phyloP scores from a whole-genome alignment of 1,140 invertebrate genomes.

The Drosophila lacteicornis region DNA sequence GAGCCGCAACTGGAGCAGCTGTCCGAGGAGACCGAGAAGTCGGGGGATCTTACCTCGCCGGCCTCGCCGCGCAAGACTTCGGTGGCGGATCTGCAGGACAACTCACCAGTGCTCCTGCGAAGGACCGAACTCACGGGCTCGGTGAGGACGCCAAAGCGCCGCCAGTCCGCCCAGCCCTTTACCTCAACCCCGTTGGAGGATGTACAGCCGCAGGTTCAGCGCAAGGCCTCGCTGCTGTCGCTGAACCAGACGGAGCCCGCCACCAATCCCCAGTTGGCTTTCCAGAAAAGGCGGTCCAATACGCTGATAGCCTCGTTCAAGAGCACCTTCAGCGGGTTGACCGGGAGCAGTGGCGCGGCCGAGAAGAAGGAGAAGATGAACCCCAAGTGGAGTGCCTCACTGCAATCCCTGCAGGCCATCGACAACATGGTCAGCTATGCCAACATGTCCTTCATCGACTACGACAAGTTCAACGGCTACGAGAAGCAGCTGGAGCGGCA shows the following conservation, averaged over 20 bases:
- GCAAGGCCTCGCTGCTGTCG: constrained; percentile 58
- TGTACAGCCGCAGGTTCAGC: constrained; percentile 12
- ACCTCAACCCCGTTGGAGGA: constrained; percentile 66
- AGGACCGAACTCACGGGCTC: constrained; percentile 47
- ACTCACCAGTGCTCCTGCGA: constrained; percentile 35
- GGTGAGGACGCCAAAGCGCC: constrained; percentile 49
- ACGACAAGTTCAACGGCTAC: constrained; percentile 84
- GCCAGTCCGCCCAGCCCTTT: constrained; percentile 60
- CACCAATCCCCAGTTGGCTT: constrained; percentile 68
- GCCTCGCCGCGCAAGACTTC: constrained; percentile 76
- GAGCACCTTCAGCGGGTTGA: constrained; percentile 58
- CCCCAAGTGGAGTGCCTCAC: constrained; percentile 82
- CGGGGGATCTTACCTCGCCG: constrained; percentile 67
- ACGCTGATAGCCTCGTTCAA: constrained; percentile 76
- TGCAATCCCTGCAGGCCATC: constrained; percentile 83
- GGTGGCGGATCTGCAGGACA: constrained; percentile 43
- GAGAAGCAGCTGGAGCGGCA: constrained; percentile 81
- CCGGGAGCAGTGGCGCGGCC: constrained; percentile 18
- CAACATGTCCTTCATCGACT: constrained; percentile 84
- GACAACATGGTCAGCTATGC: constrained; percentile 85
- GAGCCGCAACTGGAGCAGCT: constrained; percentile 82
- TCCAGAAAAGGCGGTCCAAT: constrained; percentile 75
- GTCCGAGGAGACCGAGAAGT: constrained; percentile 75
- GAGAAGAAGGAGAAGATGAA: constrained; percentile 81
- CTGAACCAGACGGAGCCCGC: constrained; percentile 40